Percentiles rank a stretch among this genome's conserved stretches.
Conservation (phyloP, 2,797 vertebrate species). For the Phalloptychus januarius region DNA sequence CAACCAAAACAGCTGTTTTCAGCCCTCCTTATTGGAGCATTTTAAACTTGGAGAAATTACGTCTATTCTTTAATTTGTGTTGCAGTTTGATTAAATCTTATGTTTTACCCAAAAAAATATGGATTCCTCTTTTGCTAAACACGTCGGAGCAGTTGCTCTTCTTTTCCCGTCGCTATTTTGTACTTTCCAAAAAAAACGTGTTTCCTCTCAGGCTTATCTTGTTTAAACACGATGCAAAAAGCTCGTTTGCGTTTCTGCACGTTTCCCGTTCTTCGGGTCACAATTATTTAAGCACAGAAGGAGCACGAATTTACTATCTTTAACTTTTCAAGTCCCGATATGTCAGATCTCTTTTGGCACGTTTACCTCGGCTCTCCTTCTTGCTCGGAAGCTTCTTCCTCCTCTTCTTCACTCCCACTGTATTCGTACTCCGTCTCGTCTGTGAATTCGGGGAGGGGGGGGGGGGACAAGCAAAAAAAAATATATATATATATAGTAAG, state of each 20-base stretch:
- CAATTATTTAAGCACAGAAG: background rate
- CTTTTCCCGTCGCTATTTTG: background rate
- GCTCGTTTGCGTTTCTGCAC: background rate
- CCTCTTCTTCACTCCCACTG: constrained; percentile 98
- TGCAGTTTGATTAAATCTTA: background rate
- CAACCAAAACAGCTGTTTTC: background rate
- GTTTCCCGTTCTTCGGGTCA: background rate
- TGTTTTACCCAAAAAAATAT: background rate
- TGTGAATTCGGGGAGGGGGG: too few relatives aligned
- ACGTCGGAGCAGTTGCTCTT: background rate
- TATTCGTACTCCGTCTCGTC: constrained; percentile 99
- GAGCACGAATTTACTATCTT: background rate
- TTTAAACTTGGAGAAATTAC: background rate
- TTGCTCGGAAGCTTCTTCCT: constrained; percentile 96
- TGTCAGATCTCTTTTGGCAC: background rate
- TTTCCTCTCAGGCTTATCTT: background rate
- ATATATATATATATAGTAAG: too few relatives aligned
- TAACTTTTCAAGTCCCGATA: too few relatives aligned
- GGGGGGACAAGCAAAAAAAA: background rate
- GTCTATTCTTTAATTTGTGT: background rate
- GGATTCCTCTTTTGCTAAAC: background rate
- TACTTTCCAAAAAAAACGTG: background rate
- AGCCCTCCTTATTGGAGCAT: background rate
- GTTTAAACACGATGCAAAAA: background rate
- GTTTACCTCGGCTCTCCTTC: constrained; percentile 93